Evolutionary conservation across 2,888 invertebrate species (phyloP).

Genomic region (Oscheius onirici): DNA sequence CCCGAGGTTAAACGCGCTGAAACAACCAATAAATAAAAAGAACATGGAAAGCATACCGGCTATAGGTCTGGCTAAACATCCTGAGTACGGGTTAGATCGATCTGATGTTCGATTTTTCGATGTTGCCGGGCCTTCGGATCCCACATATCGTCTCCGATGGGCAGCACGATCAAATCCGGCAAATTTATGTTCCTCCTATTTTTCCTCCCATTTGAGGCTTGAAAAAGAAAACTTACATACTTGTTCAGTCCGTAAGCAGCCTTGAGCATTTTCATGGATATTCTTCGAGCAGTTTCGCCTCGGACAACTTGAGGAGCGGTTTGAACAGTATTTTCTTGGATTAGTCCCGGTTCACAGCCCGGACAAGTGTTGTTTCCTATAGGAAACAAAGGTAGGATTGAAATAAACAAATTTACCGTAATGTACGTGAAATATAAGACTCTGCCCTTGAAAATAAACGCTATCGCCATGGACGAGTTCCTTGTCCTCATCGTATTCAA

Average conservation of each 20-base stretch:
- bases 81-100: slow-evolving; percentile 44
- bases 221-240: slow-evolving; percentile 32
- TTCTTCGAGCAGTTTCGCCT: slow-evolving; percentile 72
- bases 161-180: slow-evolving; percentile 44
- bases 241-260: slow-evolving; percentile 79
- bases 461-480: slow-evolving; percentile 55
- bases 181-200: slow-evolving; percentile 28
- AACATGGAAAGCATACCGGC: slow-evolving; percentile 31
- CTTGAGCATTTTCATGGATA: slow-evolving; percentile 80
- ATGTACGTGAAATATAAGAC: slow-evolving; percentile 56
- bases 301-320: slow-evolving; percentile 25
- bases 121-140: slow-evolving; percentile 36
- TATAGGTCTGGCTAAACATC: slow-evolving; percentile 56
- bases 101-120: slow-evolving; percentile 9
- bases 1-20: slow-evolving; percentile 30
- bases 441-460: slow-evolving; percentile 44
- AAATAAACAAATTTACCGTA: slow-evolving; percentile 35
- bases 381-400: neutral
- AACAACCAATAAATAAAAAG: slow-evolving; percentile 26
- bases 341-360: slow-evolving; percentile 87
- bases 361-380: slow-evolving; percentile 86
- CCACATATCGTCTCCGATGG: slow-evolving; percentile 43
- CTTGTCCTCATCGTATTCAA: slow-evolving; percentile 24
- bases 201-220: neutral
- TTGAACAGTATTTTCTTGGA: slow-evolving; percentile 60